Conservation (phyloP, 2,113 vertebrate genomes). For the Colaptes auratus region DNA sequence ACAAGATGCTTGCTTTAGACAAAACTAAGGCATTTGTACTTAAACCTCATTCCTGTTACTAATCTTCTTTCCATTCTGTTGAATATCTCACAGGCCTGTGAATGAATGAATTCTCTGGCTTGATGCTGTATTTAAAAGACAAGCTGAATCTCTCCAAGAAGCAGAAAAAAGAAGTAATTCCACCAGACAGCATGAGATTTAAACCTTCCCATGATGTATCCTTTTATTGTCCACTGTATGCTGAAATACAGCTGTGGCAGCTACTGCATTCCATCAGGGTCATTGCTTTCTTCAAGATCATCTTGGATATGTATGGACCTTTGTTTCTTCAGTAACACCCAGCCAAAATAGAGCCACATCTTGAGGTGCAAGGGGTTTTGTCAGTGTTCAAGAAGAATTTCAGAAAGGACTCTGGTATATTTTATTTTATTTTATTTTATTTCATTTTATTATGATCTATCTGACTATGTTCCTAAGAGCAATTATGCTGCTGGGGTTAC, state of each 20-base stretch:
- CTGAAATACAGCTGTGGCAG: conserved; percentile 15
- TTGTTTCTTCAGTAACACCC: conserved; percentile 6
- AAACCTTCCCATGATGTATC: neutral
- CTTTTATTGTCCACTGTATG: conserved; percentile 11
- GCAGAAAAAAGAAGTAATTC: neutral
- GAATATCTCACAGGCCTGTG: neutral
- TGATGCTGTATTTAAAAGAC: neutral
- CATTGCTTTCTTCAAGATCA: conserved; percentile 29
- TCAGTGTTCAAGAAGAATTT: neutral
- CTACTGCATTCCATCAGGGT: conserved; percentile 33
- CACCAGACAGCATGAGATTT: neutral
- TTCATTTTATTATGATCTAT: rapidly evolving
- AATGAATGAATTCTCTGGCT: neutral
- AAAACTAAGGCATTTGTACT: neutral
- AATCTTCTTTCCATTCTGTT: neutral
- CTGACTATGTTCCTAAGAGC: neutral
- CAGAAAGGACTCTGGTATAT: neutral
- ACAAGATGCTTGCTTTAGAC: neutral
- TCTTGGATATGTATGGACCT: conserved; percentile 32
- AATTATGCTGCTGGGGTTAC: neutral
- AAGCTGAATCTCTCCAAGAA: neutral
- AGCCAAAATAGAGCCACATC: neutral
- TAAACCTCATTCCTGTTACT: neutral
- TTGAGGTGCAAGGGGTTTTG: neutral
- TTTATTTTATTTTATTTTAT: neutral